phyloP scores from a whole-genome alignment of 2,797 vertebrate genomes.

The Pseudochirops corinnae region DNA sequence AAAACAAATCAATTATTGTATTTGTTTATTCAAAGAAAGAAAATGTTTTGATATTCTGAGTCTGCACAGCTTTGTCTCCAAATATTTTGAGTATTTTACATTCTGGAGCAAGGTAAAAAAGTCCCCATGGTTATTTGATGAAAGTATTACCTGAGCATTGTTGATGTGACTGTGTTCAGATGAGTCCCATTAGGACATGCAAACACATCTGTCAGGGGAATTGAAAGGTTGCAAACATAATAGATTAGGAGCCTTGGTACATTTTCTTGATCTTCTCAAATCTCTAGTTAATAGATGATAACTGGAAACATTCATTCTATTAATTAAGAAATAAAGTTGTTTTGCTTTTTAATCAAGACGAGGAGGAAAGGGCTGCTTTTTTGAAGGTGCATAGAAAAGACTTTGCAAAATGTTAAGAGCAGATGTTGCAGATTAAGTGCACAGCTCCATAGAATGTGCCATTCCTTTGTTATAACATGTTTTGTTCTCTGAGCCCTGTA shows the following conservation, averaged over 20 bases:
- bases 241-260: not conserved
- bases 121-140: slow-evolving; percentile 39
- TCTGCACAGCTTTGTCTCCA: slow-evolving; percentile 60
- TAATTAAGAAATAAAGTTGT: slow-evolving; percentile 76
- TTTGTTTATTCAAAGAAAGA: not conserved
- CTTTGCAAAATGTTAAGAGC: slow-evolving; percentile 46
- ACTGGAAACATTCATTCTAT: slow-evolving; percentile 60
- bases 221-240: slow-evolving; percentile 49
- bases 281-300: slow-evolving; percentile 70
- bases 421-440: slow-evolving; percentile 65
- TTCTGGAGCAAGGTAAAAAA: slow-evolving; percentile 46
- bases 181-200: slow-evolving; percentile 60
- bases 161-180: slow-evolving; percentile 67
- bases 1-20: slow-evolving; percentile 42
- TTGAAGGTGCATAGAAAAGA: slow-evolving; percentile 63
- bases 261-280: slow-evolving; percentile 71
- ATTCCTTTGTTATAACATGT: slow-evolving; percentile 74
- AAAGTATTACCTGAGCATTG: slow-evolving; percentile 53
- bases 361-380: slow-evolving; percentile 49
- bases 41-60: slow-evolving; percentile 21
- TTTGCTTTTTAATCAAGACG: slow-evolving; percentile 13
- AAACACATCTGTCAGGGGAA: slow-evolving; percentile 65
- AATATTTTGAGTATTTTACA: slow-evolving; percentile 55
- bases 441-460: slow-evolving; percentile 61
- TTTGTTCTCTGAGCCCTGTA: slow-evolving; percentile 69